Conservation (phyloP, 2,888 invertebrate genomes). For the Chaetoderma sp. region DNA sequence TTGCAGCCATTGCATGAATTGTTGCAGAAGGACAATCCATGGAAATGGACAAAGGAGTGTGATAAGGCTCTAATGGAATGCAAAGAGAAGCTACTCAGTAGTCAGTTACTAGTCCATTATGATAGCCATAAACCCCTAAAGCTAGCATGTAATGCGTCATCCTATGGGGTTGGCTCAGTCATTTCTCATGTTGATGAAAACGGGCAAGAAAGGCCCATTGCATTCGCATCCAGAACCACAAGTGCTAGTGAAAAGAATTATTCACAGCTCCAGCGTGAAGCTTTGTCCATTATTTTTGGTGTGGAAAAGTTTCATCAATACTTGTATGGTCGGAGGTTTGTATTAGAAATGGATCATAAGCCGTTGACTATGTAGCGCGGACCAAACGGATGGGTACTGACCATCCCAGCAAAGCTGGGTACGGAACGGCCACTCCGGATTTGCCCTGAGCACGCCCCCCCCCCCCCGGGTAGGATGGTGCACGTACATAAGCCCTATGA, state of each 20-base stretch:
- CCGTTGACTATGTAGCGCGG: neutral
- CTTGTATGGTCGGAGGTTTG: constrained; percentile 15
- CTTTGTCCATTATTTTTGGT: constrained; percentile 64
- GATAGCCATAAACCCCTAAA: constrained; percentile 38
- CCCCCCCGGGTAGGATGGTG: no score
- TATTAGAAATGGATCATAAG: constrained; percentile 5
- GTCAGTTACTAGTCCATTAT: constrained; percentile 30
- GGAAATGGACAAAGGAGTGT: constrained; percentile 9
- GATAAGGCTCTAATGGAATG: constrained; percentile 8
- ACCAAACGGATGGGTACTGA: neutral
- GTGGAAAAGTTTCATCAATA: constrained; percentile 1
- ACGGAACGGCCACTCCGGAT: no score
- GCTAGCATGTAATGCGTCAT: constrained; percentile 38
- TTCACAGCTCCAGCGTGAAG: constrained; percentile 67
- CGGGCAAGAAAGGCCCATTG: constrained; percentile 20
- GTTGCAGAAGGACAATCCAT: constrained; percentile 10
- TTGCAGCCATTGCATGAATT: constrained; percentile 22
- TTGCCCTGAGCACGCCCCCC: no score
- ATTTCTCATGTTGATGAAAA: constrained; percentile 28
- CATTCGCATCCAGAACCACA: constrained; percentile 20
- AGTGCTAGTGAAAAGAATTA: constrained; percentile 44
- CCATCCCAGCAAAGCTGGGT: neutral
- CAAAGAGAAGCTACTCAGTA: constrained; percentile 8
- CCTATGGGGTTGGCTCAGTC: constrained; percentile 42
- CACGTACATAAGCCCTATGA: no score